Conservation (phyloP, 2,113 vertebrate species). For the Nycticebus coucang region DNA sequence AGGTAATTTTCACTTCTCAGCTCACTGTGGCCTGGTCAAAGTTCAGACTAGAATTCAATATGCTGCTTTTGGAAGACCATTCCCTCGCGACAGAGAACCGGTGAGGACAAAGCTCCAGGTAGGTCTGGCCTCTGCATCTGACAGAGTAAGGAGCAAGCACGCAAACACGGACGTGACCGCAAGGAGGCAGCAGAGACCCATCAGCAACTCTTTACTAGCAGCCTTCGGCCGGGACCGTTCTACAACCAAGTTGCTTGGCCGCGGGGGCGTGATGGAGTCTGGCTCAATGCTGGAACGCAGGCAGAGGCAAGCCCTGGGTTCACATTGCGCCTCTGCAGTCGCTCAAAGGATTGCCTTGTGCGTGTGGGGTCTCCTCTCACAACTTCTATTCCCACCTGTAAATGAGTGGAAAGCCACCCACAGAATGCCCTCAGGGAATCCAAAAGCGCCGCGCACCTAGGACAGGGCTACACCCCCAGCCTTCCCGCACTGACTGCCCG, state of each 20-base stretch:
- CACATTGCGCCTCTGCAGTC: not conserved
- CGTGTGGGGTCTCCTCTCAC: not conserved
- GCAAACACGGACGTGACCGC: not conserved
- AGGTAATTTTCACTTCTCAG: slow-evolving; percentile 34
- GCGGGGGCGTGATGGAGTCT: accelerated
- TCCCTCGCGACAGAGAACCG: not conserved
- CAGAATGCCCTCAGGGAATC: not conserved
- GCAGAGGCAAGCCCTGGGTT: not conserved
- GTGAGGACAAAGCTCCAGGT: not conserved
- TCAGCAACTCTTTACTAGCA: accelerated
- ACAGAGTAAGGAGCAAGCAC: not conserved
- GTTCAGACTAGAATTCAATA: not conserved
- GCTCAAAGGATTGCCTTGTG: not conserved
- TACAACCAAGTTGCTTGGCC: not conserved
- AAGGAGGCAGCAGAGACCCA: slow-evolving; percentile 26
- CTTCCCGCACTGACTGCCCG: not conserved
- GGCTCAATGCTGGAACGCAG: not conserved
- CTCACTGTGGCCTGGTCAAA: not conserved
- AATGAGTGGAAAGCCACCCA: not conserved
- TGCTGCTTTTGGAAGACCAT: not conserved
- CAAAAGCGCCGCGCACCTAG: not conserved
- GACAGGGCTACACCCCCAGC: not conserved
- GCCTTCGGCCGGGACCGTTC: not conserved
- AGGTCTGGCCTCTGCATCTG: not conserved
- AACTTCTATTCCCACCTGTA: not conserved